These are phyloP conservation scores for Anagyrus pseudococci DNA, from an alignment of 2,888 invertebrate species.

Conservation along the genomic window DNA sequence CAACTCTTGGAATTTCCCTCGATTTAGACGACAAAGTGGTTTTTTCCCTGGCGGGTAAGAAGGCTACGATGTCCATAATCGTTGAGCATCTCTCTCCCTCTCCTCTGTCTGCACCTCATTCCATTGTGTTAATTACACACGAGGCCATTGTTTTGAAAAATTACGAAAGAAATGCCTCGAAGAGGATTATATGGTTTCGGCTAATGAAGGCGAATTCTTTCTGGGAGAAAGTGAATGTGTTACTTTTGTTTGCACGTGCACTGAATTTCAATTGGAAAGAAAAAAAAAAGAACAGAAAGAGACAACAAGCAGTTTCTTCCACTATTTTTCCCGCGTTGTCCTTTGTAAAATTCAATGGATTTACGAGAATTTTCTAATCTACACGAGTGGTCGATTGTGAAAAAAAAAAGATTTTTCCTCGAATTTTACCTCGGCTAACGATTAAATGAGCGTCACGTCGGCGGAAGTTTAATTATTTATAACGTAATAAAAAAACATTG, in stretches of 20 bases:
- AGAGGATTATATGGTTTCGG: neutral
- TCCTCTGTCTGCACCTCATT: neutral
- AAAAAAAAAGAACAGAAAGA: too few relatives aligned
- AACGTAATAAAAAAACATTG: too few relatives aligned
- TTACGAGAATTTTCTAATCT: too few relatives aligned
- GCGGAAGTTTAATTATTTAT: too few relatives aligned
- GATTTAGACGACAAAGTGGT: neutral
- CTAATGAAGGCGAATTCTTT: slow-evolving; percentile 14
- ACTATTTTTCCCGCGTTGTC: too few relatives aligned
- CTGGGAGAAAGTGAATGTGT: slow-evolving; percentile 10
- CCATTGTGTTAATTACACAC: slow-evolving; percentile 13
- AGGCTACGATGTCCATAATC: slow-evolving; percentile 6
- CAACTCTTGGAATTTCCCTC: neutral
- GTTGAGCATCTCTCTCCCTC: neutral
- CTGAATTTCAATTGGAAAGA: too few relatives aligned
- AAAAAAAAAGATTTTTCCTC: too few relatives aligned
- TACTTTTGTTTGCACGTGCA: slow-evolving; percentile 1
- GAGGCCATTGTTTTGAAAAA: slow-evolving; percentile 15
- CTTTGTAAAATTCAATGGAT: too few relatives aligned
- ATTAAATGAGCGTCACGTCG: too few relatives aligned
- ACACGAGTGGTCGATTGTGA: too few relatives aligned
- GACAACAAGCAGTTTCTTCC: too few relatives aligned
- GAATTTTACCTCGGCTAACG: too few relatives aligned
- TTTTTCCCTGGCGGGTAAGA: neutral
- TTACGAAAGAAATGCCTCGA: neutral